Conservation (phyloP, 2,888 invertebrate genomes). For the Polyommatus icarus region DNA sequence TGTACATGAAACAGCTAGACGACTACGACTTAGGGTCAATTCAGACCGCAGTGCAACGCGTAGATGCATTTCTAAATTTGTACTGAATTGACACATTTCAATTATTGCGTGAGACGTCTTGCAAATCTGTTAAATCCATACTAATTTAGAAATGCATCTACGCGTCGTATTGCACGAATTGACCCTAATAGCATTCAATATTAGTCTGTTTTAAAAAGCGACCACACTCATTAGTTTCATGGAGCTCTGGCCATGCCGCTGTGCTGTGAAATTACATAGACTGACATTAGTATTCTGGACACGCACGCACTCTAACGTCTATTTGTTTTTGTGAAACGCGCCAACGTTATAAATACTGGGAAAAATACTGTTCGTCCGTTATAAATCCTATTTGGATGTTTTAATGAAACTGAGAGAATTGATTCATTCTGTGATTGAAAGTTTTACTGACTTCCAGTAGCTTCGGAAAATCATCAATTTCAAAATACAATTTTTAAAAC, state of each 20-base stretch:
- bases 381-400: neutral
- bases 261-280: neutral
- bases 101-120: no score
- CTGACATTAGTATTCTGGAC: conserved; percentile 30
- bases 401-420: neutral
- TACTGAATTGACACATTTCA: no score
- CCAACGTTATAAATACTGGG: conserved; percentile 23
- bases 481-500: neutral
- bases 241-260: neutral
- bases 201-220: neutral
- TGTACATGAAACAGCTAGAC: no score
- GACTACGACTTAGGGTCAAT: no score
- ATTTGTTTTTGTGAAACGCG: conserved; percentile 26
- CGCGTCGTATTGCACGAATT: no score
- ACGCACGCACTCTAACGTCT: conserved; percentile 16
- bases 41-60: no score
- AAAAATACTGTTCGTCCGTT: conserved; percentile 15
- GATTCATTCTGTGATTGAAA: neutral
- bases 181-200: neutral
- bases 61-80: no score
- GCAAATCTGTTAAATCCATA: no score
- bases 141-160: no score
- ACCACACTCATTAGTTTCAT: conserved; percentile 4
- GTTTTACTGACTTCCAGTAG: neutral
- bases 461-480: neutral